Conservation (phyloP, 2,113 vertebrate species). For the Alouatta palliata region DNA sequence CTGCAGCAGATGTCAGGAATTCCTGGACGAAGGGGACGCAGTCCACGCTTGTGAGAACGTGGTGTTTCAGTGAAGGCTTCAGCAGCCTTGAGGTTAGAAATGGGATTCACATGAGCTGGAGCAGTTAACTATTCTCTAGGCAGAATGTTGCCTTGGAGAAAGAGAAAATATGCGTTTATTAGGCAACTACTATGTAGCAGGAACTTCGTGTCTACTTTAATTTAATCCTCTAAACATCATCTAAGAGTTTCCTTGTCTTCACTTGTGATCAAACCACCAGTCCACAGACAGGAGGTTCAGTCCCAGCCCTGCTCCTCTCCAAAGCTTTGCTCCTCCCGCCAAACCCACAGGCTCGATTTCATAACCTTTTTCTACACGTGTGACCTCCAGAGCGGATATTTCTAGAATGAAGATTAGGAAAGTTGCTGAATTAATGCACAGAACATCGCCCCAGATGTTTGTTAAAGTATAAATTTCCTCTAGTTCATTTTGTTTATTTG, state of each 20-base stretch:
- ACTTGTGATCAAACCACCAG: background rate
- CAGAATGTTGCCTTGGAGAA: background rate
- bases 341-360: background rate
- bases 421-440: too few species aligned
- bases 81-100: background rate
- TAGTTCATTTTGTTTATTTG: background rate
- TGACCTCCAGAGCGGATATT: background rate
- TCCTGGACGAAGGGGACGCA: fast-evolving
- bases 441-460: background rate
- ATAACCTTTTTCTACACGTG: background rate
- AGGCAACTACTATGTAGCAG: fast-evolving
- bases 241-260: background rate
- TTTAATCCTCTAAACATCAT: background rate
- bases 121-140: background rate
- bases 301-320: background rate
- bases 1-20: fast-evolving
- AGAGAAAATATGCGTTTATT: background rate
- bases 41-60: background rate
- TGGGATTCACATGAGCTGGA: background rate
- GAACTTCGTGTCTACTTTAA: background rate
- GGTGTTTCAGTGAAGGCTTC: too few species aligned
- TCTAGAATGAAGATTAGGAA: background rate
- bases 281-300: background rate
- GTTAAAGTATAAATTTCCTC: background rate
- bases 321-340: background rate